Conservation (phyloP, 2,888 invertebrate genomes). For the Phortica okadai region DNA sequence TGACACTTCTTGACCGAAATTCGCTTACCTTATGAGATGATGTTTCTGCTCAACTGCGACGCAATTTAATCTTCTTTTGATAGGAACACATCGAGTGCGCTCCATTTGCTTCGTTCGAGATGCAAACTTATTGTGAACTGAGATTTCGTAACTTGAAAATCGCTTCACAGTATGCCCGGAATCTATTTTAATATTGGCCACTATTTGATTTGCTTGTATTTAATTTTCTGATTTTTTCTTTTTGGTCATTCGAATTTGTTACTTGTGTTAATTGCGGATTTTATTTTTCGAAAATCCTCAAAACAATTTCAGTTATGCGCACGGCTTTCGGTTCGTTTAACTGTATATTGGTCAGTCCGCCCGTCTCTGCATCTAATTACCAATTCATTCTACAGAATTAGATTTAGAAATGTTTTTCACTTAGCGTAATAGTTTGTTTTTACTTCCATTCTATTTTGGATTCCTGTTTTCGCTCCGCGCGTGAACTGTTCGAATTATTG, state of each 20-base stretch:
- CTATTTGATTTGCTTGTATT: neutral
- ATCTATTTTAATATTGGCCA: neutral
- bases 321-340: neutral
- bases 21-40: too few species aligned
- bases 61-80: neutral
- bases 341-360: neutral
- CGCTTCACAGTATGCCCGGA: slow-evolving; percentile 4
- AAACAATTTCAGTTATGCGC: slow-evolving; percentile 33
- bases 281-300: slow-evolving; percentile 35
- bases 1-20: too few species aligned
- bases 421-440: slow-evolving; percentile 5
- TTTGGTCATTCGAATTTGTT: slow-evolving; percentile 14
- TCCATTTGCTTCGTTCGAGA: neutral
- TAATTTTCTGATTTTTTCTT: slow-evolving; percentile 16
- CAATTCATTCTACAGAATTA: slow-evolving; percentile 69
- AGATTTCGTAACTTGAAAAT: slow-evolving; percentile 14
- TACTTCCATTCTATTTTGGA: slow-evolving; percentile 4
- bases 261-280: slow-evolving; percentile 38
- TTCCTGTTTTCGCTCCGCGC: neutral
- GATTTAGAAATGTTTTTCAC: slow-evolving; percentile 62
- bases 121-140: neutral
- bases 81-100: neutral
- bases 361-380: slow-evolving; percentile 14
- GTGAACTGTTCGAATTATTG: slow-evolving; percentile 20
- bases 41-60: too few species aligned